Base-by-base conservation (phyloP, 30 jellyfish, hydroid and myxozoan genomes). In the Aurelia coerulea region DNA sequence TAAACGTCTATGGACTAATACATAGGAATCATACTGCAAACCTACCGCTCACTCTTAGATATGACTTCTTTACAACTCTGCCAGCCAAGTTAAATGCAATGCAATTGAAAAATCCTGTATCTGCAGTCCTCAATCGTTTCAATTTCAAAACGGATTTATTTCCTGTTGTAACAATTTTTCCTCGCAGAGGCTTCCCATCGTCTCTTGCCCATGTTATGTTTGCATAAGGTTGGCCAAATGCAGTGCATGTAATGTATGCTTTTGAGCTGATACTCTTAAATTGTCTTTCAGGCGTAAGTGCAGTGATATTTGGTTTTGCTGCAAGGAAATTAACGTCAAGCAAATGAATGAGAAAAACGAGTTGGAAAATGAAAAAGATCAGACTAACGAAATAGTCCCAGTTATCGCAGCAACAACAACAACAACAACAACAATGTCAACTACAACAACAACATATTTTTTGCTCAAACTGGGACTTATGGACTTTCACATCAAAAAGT, bases 41-140 rank as follows among this genome's bases (percentile, higher is more conserved):
- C 56, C 56, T 16, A 88, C 96, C 80, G 32, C 58, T 77, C 23
- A 88, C 96, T 71, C 68, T 88, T 35, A 88, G 18, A 52, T 37
- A 62, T 10, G 91, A 88, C 41, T 50, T 33, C 71, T 88, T 65
- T 39, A 59, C 80, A 11, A 33, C 76, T 12, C 42, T 23, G 15
- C 96, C 96, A 1, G 91, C 96, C 29, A 81, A 53, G 60, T 88
- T 88, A 51, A 17, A 62, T 15, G 96, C 90, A 52, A 66, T 60
- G 42, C 96, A 88, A 1, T 34, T 39, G 68, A 75, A 78, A 14
- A 16, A 60, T 35, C 90, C 96, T 11, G 89, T 70, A 41, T 78
- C 96, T 10, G 76, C 0, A 14, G 23, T 49, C 31, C 33, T 33
- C 39, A 88, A 76, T 62, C 85, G 29, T 62, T 65, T 37, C 62